Base-by-base conservation (phyloP, 2,888 invertebrate genomes). In the Epinotia demarniana region DNA sequence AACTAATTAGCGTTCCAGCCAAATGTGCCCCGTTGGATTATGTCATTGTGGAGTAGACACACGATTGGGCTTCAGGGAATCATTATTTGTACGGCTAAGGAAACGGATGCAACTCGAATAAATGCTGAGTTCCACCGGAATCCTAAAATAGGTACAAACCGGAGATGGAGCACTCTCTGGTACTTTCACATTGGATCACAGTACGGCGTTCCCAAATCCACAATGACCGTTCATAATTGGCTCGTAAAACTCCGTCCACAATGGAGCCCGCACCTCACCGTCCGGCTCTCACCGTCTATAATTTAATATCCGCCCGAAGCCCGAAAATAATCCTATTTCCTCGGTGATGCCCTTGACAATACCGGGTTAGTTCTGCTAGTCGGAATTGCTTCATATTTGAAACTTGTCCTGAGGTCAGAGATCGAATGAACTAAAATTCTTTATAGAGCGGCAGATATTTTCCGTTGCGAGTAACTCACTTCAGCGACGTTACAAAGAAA, bases 271-370 rank as follows among this genome's bases (percentile, higher is more conserved):
- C 91, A 92, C 89, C 87, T 79, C 81, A 81, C 83, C 85, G 85
- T 86, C 85, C 85, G 86, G 86, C 86, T 85, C 85, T 87, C 87
- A 89, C 89, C 87, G 87, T 82, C 84, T 86, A 91, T 94, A 93
- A 94, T 93, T 93, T 92, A 93, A 94, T 93, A 93, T 94, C 94
- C 94, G 94, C 87, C 87, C 89, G 80, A 89, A 90, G 94, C 87
- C 87, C 89, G 80, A 89, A 90, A 89, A 88, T 91, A 91, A 91
- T 90, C 89, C 86, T 83, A 91, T 90, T 92, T 91, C 92, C 91
- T 90, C 86, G 80, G 83, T 80, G 84, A 80, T 82, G 80, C 82
- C 83, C 85, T 87, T 87, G 86, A 85, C 84, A 84, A 82, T 84
- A 81, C 81, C 80, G 79, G 79, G 80, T 72, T 75, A 70, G 61